These are phyloP conservation scores for Vesta saturnalis DNA, from an alignment of 2,888 invertebrate genomes.

Conservation along the genomic window DNA sequence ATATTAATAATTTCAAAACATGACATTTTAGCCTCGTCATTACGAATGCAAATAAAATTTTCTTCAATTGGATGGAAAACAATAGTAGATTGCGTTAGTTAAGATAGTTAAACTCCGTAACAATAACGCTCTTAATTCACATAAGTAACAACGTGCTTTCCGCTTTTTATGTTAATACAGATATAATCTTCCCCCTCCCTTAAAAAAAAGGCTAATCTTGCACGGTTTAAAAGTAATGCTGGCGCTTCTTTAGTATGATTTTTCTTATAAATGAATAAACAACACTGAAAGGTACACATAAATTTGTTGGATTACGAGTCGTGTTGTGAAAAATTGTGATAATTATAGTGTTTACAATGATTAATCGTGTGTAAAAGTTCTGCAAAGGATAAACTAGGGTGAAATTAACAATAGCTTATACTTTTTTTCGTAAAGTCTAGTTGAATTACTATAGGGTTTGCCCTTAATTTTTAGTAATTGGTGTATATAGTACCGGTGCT, in stretches of 20 bases:
- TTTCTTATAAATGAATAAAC: constrained; percentile 40
- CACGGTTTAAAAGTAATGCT: constrained; percentile 25
- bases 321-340: too few relatives aligned
- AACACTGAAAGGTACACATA: background rate
- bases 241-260: constrained; percentile 42
- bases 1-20: background rate
- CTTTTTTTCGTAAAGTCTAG: too few relatives aligned
- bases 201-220: constrained; percentile 34
- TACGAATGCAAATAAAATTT: constrained; percentile 4
- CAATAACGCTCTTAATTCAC: constrained; percentile 51
- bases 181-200: constrained; percentile 44
- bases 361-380: too few relatives aligned
- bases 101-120: constrained; percentile 45
- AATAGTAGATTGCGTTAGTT: constrained; percentile 33
- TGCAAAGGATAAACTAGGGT: too few relatives aligned
- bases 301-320: background rate
- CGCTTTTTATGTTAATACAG: constrained; percentile 55
- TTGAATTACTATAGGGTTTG: too few relatives aligned
- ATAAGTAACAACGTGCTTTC: constrained; percentile 54
- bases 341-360: too few relatives aligned
- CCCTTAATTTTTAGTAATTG: too few relatives aligned
- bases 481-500: background rate
- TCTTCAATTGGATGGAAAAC: constrained; percentile 16
- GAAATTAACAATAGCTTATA: too few relatives aligned
- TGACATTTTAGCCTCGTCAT: background rate